A percentile compares a stretch with the other conserved stretches of the same genome.
These are phyloP conservation scores for Cantharis flavilabris DNA, from an alignment of 2,888 invertebrate genomes.

Conservation along the genomic window DNA sequence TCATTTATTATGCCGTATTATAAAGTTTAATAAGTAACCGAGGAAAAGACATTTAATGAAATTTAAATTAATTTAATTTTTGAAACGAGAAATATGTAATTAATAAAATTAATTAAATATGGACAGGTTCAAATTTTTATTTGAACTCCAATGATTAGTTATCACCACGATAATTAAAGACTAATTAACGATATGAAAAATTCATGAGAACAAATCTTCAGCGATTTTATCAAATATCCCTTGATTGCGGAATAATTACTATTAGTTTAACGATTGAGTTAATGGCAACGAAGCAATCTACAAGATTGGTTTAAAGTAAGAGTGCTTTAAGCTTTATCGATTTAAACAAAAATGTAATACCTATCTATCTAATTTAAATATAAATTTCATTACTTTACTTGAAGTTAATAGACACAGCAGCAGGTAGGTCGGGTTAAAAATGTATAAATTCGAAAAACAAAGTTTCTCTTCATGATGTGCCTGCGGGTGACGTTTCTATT, in stretches of 20 bases:
- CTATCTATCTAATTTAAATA: neutral
- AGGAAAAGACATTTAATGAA: neutral
- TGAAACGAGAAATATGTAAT: neutral
- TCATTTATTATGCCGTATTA: neutral
- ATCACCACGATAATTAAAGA: neutral
- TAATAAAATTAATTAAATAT: too few species aligned
- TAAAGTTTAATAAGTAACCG: neutral
- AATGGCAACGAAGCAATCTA: neutral
- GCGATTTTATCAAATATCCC: neutral
- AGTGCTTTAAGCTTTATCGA: neutral
- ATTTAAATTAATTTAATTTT: neutral
- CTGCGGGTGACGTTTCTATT: neutral
- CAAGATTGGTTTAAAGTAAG: neutral
- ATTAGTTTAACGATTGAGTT: neutral
- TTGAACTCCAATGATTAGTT: neutral
- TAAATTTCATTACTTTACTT: neutral
- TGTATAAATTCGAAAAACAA: neutral
- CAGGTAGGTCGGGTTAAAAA: neutral
- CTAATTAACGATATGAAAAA: neutral
- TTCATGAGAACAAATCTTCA: neutral
- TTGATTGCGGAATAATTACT: neutral
- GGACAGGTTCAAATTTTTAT: neutral
- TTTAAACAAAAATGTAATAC: neutral
- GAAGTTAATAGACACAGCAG: neutral
- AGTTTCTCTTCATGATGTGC: neutral